These are phyloP conservation scores for Scolanthus callimorphus DNA, from an alignment of 92 coral and sea anemone genomes.

Conservation along the genomic window DNA sequence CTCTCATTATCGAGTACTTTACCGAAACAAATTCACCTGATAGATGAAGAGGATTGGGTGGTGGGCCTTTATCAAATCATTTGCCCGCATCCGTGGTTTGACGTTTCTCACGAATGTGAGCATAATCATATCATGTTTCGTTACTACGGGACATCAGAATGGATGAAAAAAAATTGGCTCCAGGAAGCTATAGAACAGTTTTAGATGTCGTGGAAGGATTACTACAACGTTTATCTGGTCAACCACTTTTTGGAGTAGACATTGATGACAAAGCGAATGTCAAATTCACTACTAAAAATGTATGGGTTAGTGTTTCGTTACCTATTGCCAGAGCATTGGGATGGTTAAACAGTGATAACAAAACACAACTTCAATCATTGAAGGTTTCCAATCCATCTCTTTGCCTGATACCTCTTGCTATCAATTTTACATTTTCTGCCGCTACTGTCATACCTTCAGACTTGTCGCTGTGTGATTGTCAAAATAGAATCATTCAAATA, in stretches of 20 bases:
- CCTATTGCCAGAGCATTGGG: not conserved
- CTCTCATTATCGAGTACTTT: not conserved
- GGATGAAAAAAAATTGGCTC: not conserved
- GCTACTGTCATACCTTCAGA: not conserved
- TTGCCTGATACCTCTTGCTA: not conserved
- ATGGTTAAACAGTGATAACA: not conserved
- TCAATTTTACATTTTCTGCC: not conserved
- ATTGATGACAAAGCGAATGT: not conserved
- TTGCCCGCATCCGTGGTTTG: not conserved
- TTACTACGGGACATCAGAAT: not conserved
- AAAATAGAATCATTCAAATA: not conserved
- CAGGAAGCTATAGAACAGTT: conserved; percentile 7
- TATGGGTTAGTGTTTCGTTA: not conserved
- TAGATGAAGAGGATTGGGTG: conserved; percentile 22
- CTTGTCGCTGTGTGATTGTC: not conserved
- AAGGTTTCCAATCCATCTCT: too few relatives aligned
- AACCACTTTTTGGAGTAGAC: not conserved
- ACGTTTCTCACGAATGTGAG: not conserved
- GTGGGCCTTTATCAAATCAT: not conserved
- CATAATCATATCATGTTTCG: not conserved
- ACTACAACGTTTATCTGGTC: not conserved
- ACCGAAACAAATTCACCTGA: conserved; percentile 10
- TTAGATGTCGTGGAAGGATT: conserved; percentile 4
- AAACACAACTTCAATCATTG: too few relatives aligned
- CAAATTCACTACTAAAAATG: not conserved